Evolutionary conservation across 2,888 invertebrate genomes (phyloP), one percentile per base, ranked within the genome.

Genomic region (Helleia helle): DNA sequence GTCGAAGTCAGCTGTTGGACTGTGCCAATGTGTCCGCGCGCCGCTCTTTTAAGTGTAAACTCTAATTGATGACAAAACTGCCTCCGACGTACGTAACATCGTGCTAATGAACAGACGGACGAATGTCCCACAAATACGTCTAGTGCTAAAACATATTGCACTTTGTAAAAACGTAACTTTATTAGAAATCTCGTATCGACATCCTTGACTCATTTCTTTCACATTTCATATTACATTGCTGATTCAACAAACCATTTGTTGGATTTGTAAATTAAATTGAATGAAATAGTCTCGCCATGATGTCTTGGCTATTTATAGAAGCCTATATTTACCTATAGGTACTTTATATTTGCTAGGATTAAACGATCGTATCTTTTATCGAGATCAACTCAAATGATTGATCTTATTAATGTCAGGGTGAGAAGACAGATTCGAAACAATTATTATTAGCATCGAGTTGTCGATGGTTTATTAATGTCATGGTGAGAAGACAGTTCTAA

Each of bases 21-120:
- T 76, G 73, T 75, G 59, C 56, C 44, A 39, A 44, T 46, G 15
- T 41, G 40, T 9, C 13, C 18, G 12, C 38, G 48, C 50, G 41
- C 39, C 36, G 47, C 54, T 58, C 48, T 70, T 75, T 56, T 75
- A 75, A 73, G 69, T 59, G 54, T 57, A 59, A 52, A 54, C 56
- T 49, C 58, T 62, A 58, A 63, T 64, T 58, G 67, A 58, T 76
- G 72, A 59, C 74, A 71, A 73, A 69, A 76, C 65, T 60, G 49
- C 58, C 52, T 60, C 48, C 56, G 56, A 31, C 37, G 44, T 49
- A 51, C 61, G 64, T 68, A 71, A 71, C 56, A 52, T 44, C 53
- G 77, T 79, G 81, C 73, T 83, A 83, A 83, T 79, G 48, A 59
- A 61, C 54, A 55, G 55, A 65, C 57, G 65, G 58, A 54, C 56